Conservation (phyloP, 1,140 invertebrate species). For the Hermatobates lingyangjiaoensis region DNA sequence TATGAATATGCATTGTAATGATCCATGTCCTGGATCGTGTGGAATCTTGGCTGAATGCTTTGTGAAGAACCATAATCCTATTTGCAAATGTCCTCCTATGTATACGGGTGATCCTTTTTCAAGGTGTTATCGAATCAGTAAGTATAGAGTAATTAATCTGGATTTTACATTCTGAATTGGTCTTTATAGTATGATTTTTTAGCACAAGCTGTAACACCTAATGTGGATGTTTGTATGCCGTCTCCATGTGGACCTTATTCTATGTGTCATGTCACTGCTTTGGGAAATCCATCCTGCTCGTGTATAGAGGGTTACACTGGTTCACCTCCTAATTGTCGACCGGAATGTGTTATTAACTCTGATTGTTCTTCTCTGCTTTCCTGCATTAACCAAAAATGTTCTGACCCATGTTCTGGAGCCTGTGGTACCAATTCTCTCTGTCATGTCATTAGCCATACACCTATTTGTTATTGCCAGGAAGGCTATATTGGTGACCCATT, state of each 20-base stretch:
- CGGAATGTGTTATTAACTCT: slow-evolving; percentile 45
- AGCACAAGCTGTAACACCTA: no score
- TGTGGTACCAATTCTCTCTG: slow-evolving; percentile 39
- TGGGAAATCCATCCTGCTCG: slow-evolving; percentile 30
- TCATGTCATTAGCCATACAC: slow-evolving; percentile 37
- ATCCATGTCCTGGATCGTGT: slow-evolving; percentile 55
- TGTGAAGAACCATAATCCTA: slow-evolving; percentile 33
- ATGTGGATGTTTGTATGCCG: slow-evolving; percentile 25
- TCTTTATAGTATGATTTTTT: not conserved
- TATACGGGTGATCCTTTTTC: slow-evolving; percentile 37
- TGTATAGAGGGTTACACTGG: slow-evolving; percentile 36
- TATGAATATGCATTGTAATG: slow-evolving; percentile 46
- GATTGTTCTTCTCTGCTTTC: slow-evolving; percentile 39
- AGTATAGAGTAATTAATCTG: not conserved
- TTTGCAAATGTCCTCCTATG: slow-evolving; percentile 33
- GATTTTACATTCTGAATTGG: slow-evolving; percentile 7
- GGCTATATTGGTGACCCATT: slow-evolving; percentile 35
- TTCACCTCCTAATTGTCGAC: slow-evolving; percentile 43
- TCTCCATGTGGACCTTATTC: slow-evolving; percentile 35
- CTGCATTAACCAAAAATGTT: slow-evolving; percentile 38
- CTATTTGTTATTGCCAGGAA: slow-evolving; percentile 30
- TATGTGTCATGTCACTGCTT: slow-evolving; percentile 30
- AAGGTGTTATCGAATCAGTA: not conserved
- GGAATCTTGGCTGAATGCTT: slow-evolving; percentile 37
- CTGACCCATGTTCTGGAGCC: slow-evolving; percentile 38